Evolutionary conservation across 2,888 invertebrate genomes (phyloP), one percentile per base, ranked within the genome.

Genomic region (Craniophora ligustri): DNA sequence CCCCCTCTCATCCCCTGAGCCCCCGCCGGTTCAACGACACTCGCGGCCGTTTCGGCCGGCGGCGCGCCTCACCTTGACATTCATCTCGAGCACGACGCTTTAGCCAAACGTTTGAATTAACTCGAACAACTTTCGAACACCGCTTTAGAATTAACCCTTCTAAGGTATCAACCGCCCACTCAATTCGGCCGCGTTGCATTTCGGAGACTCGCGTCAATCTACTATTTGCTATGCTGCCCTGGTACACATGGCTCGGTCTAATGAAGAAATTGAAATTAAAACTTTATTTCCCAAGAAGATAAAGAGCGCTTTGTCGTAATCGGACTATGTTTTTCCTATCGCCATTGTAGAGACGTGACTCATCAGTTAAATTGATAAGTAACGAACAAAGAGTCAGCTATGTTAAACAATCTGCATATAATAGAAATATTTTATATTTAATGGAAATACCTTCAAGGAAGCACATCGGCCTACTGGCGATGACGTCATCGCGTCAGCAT

Each of bases 61-160:
- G 87, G 89, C 88, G 87, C 87, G 87, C 91, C 92, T 93, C 91
- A 92, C 93, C 92, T 93, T 93, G 93, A 93, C 93, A 93, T 93
- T 93, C 92, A 92, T 93, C 92, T 92, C 88, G 85, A 85, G 82
- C 86, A 86, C 88, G 73, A 85, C 85, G 88, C 86, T 89, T 85
- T 85, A 84, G 86, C 86, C 90, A 88, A 89, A 88, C 87, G 87
- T 85, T 87, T 82, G 86, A 87, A 87, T 86, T 86, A 88, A 89
- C 86, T 85, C 85, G 80, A 79, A 84, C 82, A 80, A 84, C 76
- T 86, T 85, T 79, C 67, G 67, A 84, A 81, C 73, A 71, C 65
- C 76, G 68, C 71, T 71, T 74, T 65, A 74, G 62, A 70, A 70
- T 76, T 73, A 75, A 77, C 70, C 76, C 75, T 59, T 62, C 47